Base-by-base conservation (phyloP, 30 jellyfish, hydroid and myxozoan genomes). In the Pseudorhiza aurosa region DNA sequence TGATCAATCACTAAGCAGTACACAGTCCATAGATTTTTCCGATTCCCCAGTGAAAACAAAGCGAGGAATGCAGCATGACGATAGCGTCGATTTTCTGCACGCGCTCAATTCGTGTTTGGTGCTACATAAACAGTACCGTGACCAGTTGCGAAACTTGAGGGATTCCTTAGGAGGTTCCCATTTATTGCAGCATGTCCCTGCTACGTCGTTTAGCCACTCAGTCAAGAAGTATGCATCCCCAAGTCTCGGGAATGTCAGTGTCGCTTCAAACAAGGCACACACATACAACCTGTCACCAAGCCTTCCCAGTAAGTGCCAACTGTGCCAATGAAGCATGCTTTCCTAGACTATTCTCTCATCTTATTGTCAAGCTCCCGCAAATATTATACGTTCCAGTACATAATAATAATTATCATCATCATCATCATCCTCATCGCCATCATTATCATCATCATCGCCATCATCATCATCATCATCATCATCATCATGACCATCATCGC, bases 151-250 rank as follows among this genome's bases (percentile, higher is more conserved):
- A 22, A 84, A 84, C 78, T 84, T 84, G 82, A 72, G 46, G 85
- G 95, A 84, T 51, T 35, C 87, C 44, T 72, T 84, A 15, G 95
- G 95, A n/a, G 95, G 95, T 2, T 35, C 95, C 19, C 83, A 84
- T 72, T 51, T 85, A 22, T 49, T 84, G 8, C 76, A 47, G 43
- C 95, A 84, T 47, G 63, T 84, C 7, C 78, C 95, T 11, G 88
- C 88, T 12, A 18, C 72, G 17, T 51, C 84, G 11, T 22, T 65
- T 36, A 77, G 83, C 14, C 22, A 2, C 17, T 44, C 77, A 21
- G 45, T 25, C 12, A 80, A 80, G 77, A 80, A 80, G 55, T 65
- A 80, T 33, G 53, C 70, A 2, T 68, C 81, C 2, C 88, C 95
- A 4, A 72, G 85, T 59, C 58, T 70, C 50, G 91, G 79, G 28